Evolutionary conservation across 2,888 invertebrate species (phyloP).

Genomic region (Chromoteleia sp.): DNA sequence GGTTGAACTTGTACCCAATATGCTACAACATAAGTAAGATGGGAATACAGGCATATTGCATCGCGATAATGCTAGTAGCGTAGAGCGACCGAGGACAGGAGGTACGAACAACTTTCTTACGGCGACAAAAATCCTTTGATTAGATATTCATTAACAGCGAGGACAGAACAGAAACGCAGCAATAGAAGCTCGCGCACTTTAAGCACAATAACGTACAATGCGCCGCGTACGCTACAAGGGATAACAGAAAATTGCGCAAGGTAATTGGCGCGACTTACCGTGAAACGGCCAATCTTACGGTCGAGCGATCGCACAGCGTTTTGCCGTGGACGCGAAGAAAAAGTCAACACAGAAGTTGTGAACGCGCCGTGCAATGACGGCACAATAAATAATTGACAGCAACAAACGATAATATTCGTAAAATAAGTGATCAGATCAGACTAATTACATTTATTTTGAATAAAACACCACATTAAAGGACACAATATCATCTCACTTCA

Average conservation of each 20-base stretch:
- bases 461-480: no score
- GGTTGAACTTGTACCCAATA: slow-evolving; percentile 60
- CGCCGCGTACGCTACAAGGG: slow-evolving; percentile 49
- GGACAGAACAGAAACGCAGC: slow-evolving; percentile 60
- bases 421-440: no score
- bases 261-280: slow-evolving; percentile 77
- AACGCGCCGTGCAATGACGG: slow-evolving; percentile 48
- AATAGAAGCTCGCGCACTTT: slow-evolving; percentile 42
- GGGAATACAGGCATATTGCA: slow-evolving; percentile 51
- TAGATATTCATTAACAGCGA: slow-evolving; percentile 6
- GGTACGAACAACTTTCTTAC: slow-evolving; percentile 58
- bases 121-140: slow-evolving; percentile 48
- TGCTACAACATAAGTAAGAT: slow-evolving; percentile 19
- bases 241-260: slow-evolving; percentile 76
- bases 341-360: slow-evolving; percentile 65
- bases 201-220: slow-evolving; percentile 46
- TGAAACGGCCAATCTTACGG: slow-evolving; percentile 77
- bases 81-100: slow-evolving; percentile 53
- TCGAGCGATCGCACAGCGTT: slow-evolving; percentile 71
- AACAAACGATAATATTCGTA: no score
- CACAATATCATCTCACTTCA: no score
- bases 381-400: slow-evolving; percentile 65
- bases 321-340: slow-evolving; percentile 74
- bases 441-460: no score
- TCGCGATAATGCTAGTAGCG: slow-evolving; percentile 46